These are phyloP conservation scores for Cotesia congregata DNA, from an alignment of 2,888 invertebrate genomes.

Conservation along the genomic window DNA sequence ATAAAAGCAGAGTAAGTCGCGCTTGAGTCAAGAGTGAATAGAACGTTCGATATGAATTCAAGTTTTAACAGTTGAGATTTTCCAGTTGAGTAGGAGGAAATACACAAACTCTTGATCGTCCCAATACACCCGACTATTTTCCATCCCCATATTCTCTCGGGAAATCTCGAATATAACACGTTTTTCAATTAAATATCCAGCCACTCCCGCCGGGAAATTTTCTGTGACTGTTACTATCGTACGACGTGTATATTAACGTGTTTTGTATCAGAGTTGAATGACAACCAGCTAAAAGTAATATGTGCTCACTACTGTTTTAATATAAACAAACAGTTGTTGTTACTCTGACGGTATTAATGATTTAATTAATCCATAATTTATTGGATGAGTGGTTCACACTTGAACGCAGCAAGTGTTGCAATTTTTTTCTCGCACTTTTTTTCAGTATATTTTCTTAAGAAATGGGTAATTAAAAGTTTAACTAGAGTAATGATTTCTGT, in stretches of 20 bases:
- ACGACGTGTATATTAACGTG: slow-evolving; percentile 14
- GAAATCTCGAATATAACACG: slow-evolving; percentile 57
- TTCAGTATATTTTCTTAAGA: slow-evolving; percentile 46
- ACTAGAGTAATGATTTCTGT: slow-evolving; percentile 55
- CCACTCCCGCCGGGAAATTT: slow-evolving; percentile 47
- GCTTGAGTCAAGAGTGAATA: neutral
- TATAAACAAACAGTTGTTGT: neutral
- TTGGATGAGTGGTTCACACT: neutral
- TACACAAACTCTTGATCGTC: slow-evolving; percentile 16
- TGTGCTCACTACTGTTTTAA: neutral
- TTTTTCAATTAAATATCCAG: slow-evolving; percentile 53
- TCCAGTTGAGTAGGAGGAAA: neutral
- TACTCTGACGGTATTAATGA: neutral
- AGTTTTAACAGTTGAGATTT: slow-evolving; percentile 12
- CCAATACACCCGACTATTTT: neutral
- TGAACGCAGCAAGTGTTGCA: neutral
- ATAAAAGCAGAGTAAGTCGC: neutral
- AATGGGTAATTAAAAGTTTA: slow-evolving; percentile 62
- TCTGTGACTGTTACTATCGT: slow-evolving; percentile 5
- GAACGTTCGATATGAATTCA: slow-evolving; percentile 24
- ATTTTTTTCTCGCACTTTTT: slow-evolving; percentile 29
- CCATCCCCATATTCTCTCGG: slow-evolving; percentile 43
- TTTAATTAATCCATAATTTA: too few relatives aligned
- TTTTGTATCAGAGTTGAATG: slow-evolving; percentile 19
- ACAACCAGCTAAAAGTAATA: neutral